Base-by-base conservation (phyloP, 2,113 vertebrate species). In the Dendropsophus ebraccatus region DNA sequence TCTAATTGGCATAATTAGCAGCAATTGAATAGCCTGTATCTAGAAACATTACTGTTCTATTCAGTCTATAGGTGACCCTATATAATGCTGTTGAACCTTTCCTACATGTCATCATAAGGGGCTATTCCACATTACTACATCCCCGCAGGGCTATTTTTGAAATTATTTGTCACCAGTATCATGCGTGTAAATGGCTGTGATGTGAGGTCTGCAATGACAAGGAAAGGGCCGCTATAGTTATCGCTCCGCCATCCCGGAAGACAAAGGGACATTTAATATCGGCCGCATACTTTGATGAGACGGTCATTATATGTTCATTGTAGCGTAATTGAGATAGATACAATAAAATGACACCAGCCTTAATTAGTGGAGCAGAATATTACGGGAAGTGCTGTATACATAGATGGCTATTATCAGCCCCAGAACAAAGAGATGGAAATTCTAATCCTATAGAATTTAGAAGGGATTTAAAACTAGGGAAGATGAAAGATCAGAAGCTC, bases 301-400 rank as follows among this genome's bases (percentile, higher is more conserved):
- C 41, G 21, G 8, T 82, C 14, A 23, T 72, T 82, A 72, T 35
- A 82, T n/a, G 32, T n/a, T 82, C 32, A 70, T 82, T 70, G 47
- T 54, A 16, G 9, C 19, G 37, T 81, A 81, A 82, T 82, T 35
- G 30, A 69, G 14, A n/a, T n/a, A 16, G 65, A 49, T 9, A 47
- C 81, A 52, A 82, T 54, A 25, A 82, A 54, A 54, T 52, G 13
- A 70, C 1, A 82, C 25, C 49, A 16, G 10, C 37, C 19, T 54
- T 25, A 82, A 82, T 82, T 72, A 82, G 25, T n/a, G 45, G 23
- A 17, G 32, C 28, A 19, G 23, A 72, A 82, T 37, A 23, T 47
- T 13, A n/a, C 14, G 81, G 28, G 37, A 49, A 49, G 47, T 13
- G 47, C 47, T 49, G 47, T 13, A 11, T 13, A 49, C 9, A 13